phyloP scores from a whole-genome alignment of 1,140 invertebrate genomes.

The Danaus melanippus region DNA sequence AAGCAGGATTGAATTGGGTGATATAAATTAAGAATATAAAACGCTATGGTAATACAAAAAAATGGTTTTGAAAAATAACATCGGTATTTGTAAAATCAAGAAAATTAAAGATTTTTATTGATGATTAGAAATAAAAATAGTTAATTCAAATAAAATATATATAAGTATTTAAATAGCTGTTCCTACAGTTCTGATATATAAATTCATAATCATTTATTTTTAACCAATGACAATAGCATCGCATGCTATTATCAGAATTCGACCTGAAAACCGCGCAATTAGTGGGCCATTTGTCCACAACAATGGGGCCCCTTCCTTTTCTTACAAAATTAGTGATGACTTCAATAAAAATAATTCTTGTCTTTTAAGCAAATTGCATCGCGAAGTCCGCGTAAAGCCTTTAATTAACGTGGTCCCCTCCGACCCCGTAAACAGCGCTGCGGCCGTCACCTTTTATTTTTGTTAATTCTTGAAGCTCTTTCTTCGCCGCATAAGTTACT shows the following conservation, averaged over 20 bases:
- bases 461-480: conserved; percentile 66
- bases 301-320: conserved; percentile 52
- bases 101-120: too few species aligned
- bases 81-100: too few species aligned
- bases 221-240: conserved; percentile 35
- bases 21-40: too few species aligned
- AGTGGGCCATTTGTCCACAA: conserved; percentile 62
- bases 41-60: too few species aligned
- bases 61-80: too few species aligned
- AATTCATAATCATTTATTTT: conserved; percentile 17
- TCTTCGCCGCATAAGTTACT: conserved; percentile 71
- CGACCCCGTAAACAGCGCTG: conserved; percentile 61
- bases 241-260: conserved; percentile 40
- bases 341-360: conserved; percentile 73
- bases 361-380: conserved; percentile 72
- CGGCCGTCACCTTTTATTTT: conserved; percentile 73
- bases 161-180: background rate
- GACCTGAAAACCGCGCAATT: conserved; percentile 62
- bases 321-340: conserved; percentile 69
- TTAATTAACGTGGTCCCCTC: conserved; percentile 63
- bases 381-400: conserved; percentile 68
- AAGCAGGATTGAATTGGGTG: background rate
- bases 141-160: background rate
- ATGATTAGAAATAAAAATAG: too few species aligned
- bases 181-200: background rate